Base-by-base conservation (phyloP, 2,113 vertebrate species). In the Paratilapia polleni region DNA sequence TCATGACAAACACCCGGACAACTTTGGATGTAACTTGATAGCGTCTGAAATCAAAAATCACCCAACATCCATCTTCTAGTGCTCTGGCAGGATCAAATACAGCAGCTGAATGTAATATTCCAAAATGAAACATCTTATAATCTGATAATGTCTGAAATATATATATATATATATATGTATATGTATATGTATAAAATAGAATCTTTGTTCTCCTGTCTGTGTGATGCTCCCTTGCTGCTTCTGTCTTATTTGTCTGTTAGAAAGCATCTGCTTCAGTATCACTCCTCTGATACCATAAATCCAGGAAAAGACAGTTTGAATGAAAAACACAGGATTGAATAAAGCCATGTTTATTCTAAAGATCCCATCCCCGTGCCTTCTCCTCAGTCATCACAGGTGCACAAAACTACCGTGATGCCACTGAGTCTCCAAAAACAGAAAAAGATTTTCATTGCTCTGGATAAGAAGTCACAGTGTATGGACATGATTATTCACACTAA, bases 251-350 rank as follows among this genome's bases (percentile, higher is more conserved):
- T 80, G 62, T 80, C 22, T 81, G 38, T 70, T 83, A 14, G 56
- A 57, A 88, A 82, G 78, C 17, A 49, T 88, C 85, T 52, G 41
- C 26, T 59, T 80, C 22, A 0, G 41, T 14, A 28, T 74, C 3
- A 15, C 52, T 52, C 2, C 5, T 80, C 56, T 89, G 83, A 85
- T 82, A 26, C 63, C 2, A 2, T 11, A 43, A 14, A 88, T 87
- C 89, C 82, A 81, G 24, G 63, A 85, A 87, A 87, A 87, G 82
- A 24, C 81, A 1, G 54, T 88, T 73, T 85, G 78, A 88, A 89
- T 91, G 70, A 82, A 87, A 91, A 90, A 54, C 83, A 74, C 59
- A 52, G 56, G 80, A 75, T 74, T 10, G 34, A 84, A 76, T 38
- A 34, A 78, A 84, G 78, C 41, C 19, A 13, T 84, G 63, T 83